phyloP scores from a whole-genome alignment of 2,797 vertebrate species.

The Sebastes taczanowskii region DNA sequence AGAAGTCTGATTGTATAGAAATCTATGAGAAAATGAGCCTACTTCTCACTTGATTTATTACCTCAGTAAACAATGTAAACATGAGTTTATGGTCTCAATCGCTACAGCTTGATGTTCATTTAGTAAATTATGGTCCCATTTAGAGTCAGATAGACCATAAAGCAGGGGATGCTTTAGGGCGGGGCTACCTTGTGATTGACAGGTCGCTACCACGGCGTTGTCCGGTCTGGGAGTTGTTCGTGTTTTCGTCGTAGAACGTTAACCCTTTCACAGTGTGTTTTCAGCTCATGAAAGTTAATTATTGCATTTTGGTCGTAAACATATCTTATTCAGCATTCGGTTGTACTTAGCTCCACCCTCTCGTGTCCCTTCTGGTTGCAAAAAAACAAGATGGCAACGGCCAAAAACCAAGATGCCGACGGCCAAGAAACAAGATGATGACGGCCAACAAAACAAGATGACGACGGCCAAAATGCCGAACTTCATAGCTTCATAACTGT shows the following conservation, averaged over 20 bases:
- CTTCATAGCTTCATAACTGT: too few relatives aligned
- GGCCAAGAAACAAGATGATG: not conserved
- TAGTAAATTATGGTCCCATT: not conserved
- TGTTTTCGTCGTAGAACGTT: not conserved
- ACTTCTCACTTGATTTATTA: not conserved
- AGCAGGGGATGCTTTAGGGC: not conserved
- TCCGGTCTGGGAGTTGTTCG: too few relatives aligned
- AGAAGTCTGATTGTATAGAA: not conserved
- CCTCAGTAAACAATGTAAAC: not conserved
- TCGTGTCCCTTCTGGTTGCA: not conserved
- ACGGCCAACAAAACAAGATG: too few relatives aligned
- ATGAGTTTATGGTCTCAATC: not conserved
- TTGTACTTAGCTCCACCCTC: not conserved
- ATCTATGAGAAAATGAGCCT: not conserved
- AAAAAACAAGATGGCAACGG: not conserved
- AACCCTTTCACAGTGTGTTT: not conserved
- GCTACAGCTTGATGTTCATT: not conserved
- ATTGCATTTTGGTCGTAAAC: rapidly evolving
- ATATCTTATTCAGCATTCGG: not conserved
- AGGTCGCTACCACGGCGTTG: not conserved
- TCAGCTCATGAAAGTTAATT: not conserved
- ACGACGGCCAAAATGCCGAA: too few relatives aligned
- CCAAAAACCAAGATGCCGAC: too few relatives aligned
- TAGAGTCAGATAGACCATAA: not conserved
- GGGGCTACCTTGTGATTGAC: not conserved